Base-by-base conservation (phyloP, 1,140 invertebrate species). In the Drosophila nebulosa region DNA sequence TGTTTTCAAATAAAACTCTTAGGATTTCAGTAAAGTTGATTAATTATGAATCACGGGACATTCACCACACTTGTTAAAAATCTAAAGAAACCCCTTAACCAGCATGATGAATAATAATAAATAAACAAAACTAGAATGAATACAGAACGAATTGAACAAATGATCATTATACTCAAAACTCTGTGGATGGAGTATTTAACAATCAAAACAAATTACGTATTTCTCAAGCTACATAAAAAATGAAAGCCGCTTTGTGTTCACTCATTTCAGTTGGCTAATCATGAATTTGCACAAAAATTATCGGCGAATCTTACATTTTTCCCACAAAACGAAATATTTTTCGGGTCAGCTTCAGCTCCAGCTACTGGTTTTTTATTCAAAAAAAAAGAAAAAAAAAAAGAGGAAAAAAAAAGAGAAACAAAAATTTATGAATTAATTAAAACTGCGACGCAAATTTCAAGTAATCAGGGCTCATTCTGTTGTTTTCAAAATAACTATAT, bases 221-320 rank as follows among this genome's bases (percentile, higher is more conserved):
- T 61, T 64, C 42, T 61, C 50, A 52, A 59, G 39, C 12, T 12
- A 3, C 59, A 42, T 60, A 51, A 18, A 60, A 18, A 27, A n/a
- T 32, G 61, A 68, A 63, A 62, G 6, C 36, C 36, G 60, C 46
- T 71, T 58, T 57, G n/a, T 42, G 32, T 42, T 59, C 36, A 50
- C 24, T 24, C 39, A 35, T 50, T 35, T 50, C 63, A 53, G 52
- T 62, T 64, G 14, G 60, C 62, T 75, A 78, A 78, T 78, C 72
- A 64, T 75, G 72, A 78, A 64, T 75, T 71, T 36, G 75, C 72
- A 75, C 30, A 75, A 67, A 78, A 66, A 78, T 57, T 53, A 63
- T 46, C 27, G 18, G 60, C 18, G 22, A 30, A 30, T 73, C 55
- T 55, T 50, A 26, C 22, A 57, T 39, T 52, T 27, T 18, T 69